Evolutionary conservation across 2,888 invertebrate genomes (phyloP).

Genomic region (Frankliniella intonsa): DNA sequence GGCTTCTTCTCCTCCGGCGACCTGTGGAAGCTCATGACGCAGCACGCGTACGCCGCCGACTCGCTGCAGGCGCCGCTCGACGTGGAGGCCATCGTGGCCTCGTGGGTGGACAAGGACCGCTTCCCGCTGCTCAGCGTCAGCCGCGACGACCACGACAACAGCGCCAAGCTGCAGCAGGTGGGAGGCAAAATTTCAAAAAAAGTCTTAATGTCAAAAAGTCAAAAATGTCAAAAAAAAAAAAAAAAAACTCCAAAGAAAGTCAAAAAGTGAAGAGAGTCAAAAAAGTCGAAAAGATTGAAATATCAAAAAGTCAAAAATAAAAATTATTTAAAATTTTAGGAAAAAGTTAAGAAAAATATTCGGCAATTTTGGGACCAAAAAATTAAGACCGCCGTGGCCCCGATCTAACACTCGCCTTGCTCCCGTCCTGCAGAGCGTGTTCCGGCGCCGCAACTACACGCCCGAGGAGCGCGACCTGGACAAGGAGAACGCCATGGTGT

Average conservation of each 20-base stretch:
- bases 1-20: conserved; percentile 42
- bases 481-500: conserved; percentile 24
- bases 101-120: conserved; percentile 78
- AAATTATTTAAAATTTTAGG: no score
- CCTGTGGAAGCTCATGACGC: conserved; percentile 69
- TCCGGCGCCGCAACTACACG: conserved; percentile 13
- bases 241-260: no score
- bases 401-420: no score
- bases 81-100: conserved; percentile 66
- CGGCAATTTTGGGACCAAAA: no score
- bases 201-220: no score
- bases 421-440: background rate
- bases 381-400: no score
- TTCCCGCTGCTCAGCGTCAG: conserved; percentile 68
- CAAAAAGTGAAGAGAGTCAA: no score
- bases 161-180: conserved; percentile 63
- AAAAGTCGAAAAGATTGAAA: no score
- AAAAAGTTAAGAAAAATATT: no score
- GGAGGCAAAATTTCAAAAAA: no score
- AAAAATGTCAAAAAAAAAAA: no score
- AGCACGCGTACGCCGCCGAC: conserved; percentile 59
- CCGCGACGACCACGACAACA: conserved; percentile 61
- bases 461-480: conserved; percentile 18
- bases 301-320: no score
- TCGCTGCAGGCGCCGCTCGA: conserved; percentile 55